Base-by-base conservation (phyloP, 2,888 invertebrate genomes). In the Papilio elwesi region DNA sequence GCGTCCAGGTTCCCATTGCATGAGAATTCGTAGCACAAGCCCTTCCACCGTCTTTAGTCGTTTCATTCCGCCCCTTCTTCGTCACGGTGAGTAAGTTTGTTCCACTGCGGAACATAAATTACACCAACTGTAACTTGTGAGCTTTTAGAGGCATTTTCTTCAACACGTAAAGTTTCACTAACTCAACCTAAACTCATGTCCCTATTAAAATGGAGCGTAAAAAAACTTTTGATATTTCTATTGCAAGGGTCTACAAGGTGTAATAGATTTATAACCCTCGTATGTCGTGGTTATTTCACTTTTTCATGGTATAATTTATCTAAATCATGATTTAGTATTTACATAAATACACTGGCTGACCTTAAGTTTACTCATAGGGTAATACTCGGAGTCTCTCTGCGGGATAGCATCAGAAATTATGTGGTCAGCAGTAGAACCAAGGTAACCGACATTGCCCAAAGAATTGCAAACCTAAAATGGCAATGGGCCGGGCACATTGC, bases 51-150 rank as follows among this genome's bases (percentile, higher is more conserved):
- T 43, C 15, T 62, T 15, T 62, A 38, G 59, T 57, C 38, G 59
- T 62, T 64, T 13, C 49, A 52, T 70, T 53, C 62, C 69, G 62
- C 49, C 16, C 53, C 70, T 52, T 55, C 55, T 71, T 38, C 66
- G 71, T 66, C 71, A 71, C 57, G 66, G 59, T 38, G 55, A 38
- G 59, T 65, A 16, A 66, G 10, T 53, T 53, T 47, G 65, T 66
- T 66, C 59, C 57, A 71, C 36, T 59, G 59, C 71, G 43, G 51
- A 13, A 66, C 71, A 66, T 71, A 71, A 71, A 71, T 71, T 66
- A 59, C 71, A 57, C 38, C 53, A 16, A 49, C 57, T 57, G 65
- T 43, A 57, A 59, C 71, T 71, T 43, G 65, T 57, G 11, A 65
- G 65, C 70, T 71, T 66, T 65, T 57, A 71, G 65, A 57, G 57